Percentiles rank a stretch among this genome's conserved stretches.
These are phyloP conservation scores for Tetraodon nigroviridis DNA, from an alignment of 2,113 vertebrate species.

Conservation along the genomic window DNA sequence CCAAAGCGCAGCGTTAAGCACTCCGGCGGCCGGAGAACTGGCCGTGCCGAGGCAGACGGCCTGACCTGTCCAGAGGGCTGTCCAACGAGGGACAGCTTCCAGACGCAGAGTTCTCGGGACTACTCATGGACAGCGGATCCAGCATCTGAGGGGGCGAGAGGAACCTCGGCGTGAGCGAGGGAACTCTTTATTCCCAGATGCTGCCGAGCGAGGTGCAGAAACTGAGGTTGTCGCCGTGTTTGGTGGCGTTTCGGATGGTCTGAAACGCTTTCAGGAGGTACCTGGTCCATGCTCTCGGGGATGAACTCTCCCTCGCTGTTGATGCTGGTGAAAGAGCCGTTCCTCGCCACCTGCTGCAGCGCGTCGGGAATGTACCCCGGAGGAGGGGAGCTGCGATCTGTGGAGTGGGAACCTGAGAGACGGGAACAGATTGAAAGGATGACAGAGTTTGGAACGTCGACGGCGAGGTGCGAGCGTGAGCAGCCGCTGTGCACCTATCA, in stretches of 20 bases:
- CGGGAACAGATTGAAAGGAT: neutral
- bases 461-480: no score
- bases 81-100: constrained; percentile 98
- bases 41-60: neutral
- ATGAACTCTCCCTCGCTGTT: constrained; percentile 99
- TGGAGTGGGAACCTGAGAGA: constrained; percentile 80
- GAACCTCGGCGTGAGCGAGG: neutral
- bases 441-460: neutral
- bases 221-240: neutral
- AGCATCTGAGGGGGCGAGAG: constrained; percentile 82
- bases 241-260: no score
- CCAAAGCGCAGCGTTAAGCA: neutral
- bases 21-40: no score
- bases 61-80: constrained; percentile 95
- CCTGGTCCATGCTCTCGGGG: constrained; percentile 98
- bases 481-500: constrained; percentile 74
- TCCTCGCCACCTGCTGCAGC: constrained; percentile 91
- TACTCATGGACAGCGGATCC: constrained; percentile 96
- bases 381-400: constrained; percentile 93
- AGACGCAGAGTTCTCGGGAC: constrained; percentile 97
- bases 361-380: constrained; percentile 98
- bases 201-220: neutral
- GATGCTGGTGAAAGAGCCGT: constrained; percentile 98
- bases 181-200: no score
- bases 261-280: constrained; percentile 44